A percentile compares a stretch with the other conserved stretches of the same genome.
Evolutionary conservation across 2,888 invertebrate species (phyloP).

Genomic region (Hydropsyche betteni): DNA sequence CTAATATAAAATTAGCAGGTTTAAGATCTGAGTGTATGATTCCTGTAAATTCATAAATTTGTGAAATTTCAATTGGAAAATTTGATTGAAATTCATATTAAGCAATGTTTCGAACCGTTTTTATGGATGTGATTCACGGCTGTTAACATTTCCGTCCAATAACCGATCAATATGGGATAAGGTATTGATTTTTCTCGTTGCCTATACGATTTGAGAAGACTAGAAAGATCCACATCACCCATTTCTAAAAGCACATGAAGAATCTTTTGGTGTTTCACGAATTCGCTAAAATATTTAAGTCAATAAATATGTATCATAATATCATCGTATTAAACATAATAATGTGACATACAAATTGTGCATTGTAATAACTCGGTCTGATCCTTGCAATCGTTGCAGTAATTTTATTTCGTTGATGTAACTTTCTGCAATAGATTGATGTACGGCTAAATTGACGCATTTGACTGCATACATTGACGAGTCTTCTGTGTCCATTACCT

Average conservation of each 20-base stretch:
- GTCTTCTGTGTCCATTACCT: constrained; percentile 71
- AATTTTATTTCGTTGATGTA: constrained; percentile 91
- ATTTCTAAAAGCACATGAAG: constrained; percentile 91
- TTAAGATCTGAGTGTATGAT: constrained; percentile 97
- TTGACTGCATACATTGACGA: constrained; percentile 77
- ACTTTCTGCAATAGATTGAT: constrained; percentile 76
- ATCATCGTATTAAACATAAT: not conserved
- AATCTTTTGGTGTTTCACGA: constrained; percentile 68
- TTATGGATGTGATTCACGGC: constrained; percentile 92
- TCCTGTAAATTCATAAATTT: constrained; percentile 64
- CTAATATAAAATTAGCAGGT: constrained; percentile 94
- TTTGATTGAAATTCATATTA: not conserved
- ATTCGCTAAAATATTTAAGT: constrained; percentile 72
- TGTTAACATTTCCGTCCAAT: constrained; percentile 93
- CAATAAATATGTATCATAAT: constrained; percentile 15
- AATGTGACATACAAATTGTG: constrained; percentile 80
- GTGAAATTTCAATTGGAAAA: not conserved
- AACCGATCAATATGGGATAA: constrained; percentile 81
- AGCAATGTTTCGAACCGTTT: constrained; percentile 67
- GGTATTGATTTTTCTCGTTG: constrained; percentile 67
- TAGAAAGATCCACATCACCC: constrained; percentile 89
- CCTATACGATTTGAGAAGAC: constrained; percentile 72
- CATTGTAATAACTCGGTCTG: constrained; percentile 83
- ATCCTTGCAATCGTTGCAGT: constrained; percentile 81
- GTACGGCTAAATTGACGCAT: constrained; percentile 81